Conservation (phyloP, 2,888 invertebrate species). For the Hirtodrosophila trivittata region DNA sequence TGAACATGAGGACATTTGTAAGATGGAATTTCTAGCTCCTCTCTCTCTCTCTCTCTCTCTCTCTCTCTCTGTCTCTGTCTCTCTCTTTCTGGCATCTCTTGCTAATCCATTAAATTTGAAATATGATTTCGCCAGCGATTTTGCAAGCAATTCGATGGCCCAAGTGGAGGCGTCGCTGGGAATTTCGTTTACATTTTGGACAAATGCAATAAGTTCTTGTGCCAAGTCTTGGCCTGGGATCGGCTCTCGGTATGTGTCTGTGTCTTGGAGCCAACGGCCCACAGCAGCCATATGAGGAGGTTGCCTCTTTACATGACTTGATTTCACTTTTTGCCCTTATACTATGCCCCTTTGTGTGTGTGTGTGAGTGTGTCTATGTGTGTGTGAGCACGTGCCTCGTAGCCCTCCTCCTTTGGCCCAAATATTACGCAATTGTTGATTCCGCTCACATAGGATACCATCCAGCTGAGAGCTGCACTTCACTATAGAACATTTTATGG, state of each 20-base stretch:
- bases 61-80: not conserved
- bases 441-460: constrained; percentile 32
- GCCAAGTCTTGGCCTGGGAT: constrained; percentile 23
- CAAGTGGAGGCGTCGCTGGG: constrained; percentile 25
- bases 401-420: not conserved
- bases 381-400: constrained; percentile 28
- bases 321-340: constrained; percentile 38
- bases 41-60: not conserved
- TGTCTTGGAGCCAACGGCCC: constrained; percentile 5
- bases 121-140: constrained; percentile 51
- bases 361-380: constrained; percentile 1
- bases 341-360: not conserved
- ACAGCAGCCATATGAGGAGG: constrained; percentile 37
- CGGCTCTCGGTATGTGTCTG: not conserved
- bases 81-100: constrained; percentile 8
- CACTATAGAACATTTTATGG: constrained; percentile 46
- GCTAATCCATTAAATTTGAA: constrained; percentile 69
- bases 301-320: constrained; percentile 15
- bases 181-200: constrained; percentile 33
- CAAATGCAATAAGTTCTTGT: constrained; percentile 46
- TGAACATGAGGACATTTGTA: constrained; percentile 33
- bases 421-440: constrained; percentile 65
- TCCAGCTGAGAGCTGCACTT: constrained; percentile 16
- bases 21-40: constrained; percentile 25
- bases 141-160: constrained; percentile 20